A percentile compares a stretch with the other conserved stretches of the same genome.
Conservation (phyloP, 2,888 invertebrate genomes). For the Erebia aethiops region DNA sequence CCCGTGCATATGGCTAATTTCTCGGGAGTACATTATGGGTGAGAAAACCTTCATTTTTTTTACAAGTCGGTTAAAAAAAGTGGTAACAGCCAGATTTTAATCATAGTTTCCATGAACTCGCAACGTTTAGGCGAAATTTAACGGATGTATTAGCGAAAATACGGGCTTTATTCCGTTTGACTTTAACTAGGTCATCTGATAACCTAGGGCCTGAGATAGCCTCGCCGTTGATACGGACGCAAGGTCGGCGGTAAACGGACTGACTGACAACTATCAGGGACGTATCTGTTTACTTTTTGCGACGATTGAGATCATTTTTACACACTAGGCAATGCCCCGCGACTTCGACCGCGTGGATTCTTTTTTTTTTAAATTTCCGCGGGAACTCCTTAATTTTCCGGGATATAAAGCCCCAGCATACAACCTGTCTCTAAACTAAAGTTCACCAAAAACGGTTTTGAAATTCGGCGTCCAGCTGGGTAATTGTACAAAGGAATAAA, state of each 20-base stretch:
- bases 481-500: too few species aligned
- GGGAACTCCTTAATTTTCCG: too few species aligned
- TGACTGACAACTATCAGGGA: background rate
- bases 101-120: slow-evolving; percentile 6
- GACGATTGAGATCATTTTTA: background rate
- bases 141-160: background rate
- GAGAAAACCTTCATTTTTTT: background rate
- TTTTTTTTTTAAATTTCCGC: background rate
- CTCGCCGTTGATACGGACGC: slow-evolving; percentile 3
- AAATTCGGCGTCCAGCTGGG: too few species aligned
- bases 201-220: slow-evolving; percentile 33
- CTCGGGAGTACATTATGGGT: too few species aligned
- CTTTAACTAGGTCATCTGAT: slow-evolving; percentile 38
- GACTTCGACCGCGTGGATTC: too few species aligned
- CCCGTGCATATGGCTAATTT: too few species aligned
- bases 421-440: too few species aligned
- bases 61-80: background rate
- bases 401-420: too few species aligned
- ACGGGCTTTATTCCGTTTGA: slow-evolving; percentile 24
- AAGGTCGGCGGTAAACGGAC: background rate
- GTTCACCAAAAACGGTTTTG: too few species aligned
- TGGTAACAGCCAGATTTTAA: background rate
- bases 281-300: background rate
- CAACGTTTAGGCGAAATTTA: background rate
- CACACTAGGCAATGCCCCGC: too few species aligned